Percentiles rank a stretch among this genome's conserved stretches.
phyloP scores from a whole-genome alignment of 35 echinoderm and acorn worm species.

The Strongylocentrotus purpuratus region DNA sequence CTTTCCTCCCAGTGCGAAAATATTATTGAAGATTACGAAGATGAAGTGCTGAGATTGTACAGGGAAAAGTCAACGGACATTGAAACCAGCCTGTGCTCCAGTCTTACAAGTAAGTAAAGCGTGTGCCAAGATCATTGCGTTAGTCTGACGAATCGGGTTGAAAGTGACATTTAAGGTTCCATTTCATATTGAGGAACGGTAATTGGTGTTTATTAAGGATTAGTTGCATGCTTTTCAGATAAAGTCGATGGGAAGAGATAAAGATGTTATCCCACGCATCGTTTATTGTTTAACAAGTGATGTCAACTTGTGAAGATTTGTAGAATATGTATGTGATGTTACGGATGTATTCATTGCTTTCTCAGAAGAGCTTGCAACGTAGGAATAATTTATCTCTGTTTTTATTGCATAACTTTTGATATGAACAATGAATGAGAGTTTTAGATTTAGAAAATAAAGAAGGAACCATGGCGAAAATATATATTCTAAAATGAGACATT shows the following conservation, averaged over 20 bases:
- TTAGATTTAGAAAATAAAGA: too few relatives aligned
- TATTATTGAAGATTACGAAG: slow-evolving; percentile 41
- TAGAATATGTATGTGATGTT: neutral
- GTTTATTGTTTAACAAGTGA: slow-evolving; percentile 23
- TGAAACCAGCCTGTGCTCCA: slow-evolving; percentile 29
- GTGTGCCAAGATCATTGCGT: neutral
- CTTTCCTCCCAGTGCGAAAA: slow-evolving; percentile 33
- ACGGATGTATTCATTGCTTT: neutral
- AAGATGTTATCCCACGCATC: neutral
- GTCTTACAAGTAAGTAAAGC: slow-evolving; percentile 19
- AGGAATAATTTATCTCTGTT: too few relatives aligned
- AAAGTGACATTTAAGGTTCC: slow-evolving; percentile 16
- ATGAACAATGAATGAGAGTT: too few relatives aligned
- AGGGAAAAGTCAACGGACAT: slow-evolving; percentile 21
- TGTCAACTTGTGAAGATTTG: neutral
- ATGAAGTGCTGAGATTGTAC: slow-evolving; percentile 20
- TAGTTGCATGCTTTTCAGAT: neutral
- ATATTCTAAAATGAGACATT: too few relatives aligned
- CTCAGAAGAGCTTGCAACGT: too few relatives aligned
- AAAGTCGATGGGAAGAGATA: neutral
- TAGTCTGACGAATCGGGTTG: neutral
- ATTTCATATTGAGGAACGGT: neutral
- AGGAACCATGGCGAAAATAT: too few relatives aligned
- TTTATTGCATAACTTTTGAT: too few relatives aligned
- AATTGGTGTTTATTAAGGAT: slow-evolving; percentile 16